Evolutionary conservation across 2,888 invertebrate species (phyloP).

Genomic region (Orthonychiurus folsomi): DNA sequence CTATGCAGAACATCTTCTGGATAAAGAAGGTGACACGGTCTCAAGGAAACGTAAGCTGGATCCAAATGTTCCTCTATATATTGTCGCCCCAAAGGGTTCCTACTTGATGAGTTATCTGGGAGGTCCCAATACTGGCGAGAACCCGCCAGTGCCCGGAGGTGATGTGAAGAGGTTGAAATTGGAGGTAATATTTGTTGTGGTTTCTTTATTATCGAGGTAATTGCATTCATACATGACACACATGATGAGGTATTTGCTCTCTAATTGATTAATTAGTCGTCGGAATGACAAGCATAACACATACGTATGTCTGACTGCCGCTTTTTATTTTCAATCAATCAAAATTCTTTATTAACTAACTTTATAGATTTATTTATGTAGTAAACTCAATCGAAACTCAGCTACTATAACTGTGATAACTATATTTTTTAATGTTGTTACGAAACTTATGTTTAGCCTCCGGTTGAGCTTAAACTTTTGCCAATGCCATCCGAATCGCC

Average conservation of each 20-base stretch:
- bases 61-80: constrained; percentile 24
- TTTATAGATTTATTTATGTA: too few relatives aligned
- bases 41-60: constrained; percentile 16
- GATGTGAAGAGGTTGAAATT: constrained; percentile 16
- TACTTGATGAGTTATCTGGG: constrained; percentile 15
- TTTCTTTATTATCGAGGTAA: too few relatives aligned
- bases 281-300: too few relatives aligned
- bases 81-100: constrained; percentile 32
- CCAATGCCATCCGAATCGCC: constrained; percentile 23
- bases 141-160: constrained; percentile 16
- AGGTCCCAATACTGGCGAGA: constrained; percentile 15
- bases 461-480: constrained; percentile 20
- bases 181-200: too few relatives aligned
- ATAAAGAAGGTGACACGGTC: constrained; percentile 21
- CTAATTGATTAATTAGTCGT: constrained; percentile 1
- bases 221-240: too few relatives aligned
- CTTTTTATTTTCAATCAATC: too few relatives aligned
- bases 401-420: too few relatives aligned
- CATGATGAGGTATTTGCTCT: too few relatives aligned
- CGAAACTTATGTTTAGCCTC: constrained; percentile 19
- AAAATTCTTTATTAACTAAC: neutral
- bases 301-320: too few relatives aligned
- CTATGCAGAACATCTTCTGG: constrained; percentile 29
- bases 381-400: too few relatives aligned
- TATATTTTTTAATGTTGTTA: too few relatives aligned